These are phyloP conservation scores for Corythoichthys intestinalis DNA, from an alignment of 2,113 vertebrate genomes.

Conservation along the genomic window DNA sequence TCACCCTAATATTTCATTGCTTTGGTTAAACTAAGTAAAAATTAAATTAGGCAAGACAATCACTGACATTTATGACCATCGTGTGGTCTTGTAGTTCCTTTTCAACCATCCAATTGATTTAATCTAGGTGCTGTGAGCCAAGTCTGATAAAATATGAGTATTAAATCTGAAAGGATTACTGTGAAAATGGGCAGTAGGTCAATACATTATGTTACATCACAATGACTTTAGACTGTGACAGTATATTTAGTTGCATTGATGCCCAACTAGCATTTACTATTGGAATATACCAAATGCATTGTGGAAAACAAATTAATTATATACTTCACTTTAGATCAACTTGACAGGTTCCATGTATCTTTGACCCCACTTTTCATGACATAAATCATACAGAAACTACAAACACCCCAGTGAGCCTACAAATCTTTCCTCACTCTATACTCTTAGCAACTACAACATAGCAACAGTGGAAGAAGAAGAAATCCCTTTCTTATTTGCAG, in stretches of 20 bases:
- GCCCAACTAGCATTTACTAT: not conserved
- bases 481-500: slow-evolving; percentile 69
- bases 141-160: slow-evolving; percentile 63
- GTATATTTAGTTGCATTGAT: slow-evolving; percentile 28
- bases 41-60: slow-evolving; percentile 14
- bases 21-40: not conserved
- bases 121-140: slow-evolving; percentile 49
- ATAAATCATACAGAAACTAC: slow-evolving; percentile 8
- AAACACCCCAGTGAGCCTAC: slow-evolving; percentile 26
- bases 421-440: slow-evolving; percentile 30
- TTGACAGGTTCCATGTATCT: not conserved
- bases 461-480: slow-evolving; percentile 66
- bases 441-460: slow-evolving; percentile 68
- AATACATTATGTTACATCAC: slow-evolving; percentile 36
- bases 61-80: not conserved
- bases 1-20: not conserved
- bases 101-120: slow-evolving; percentile 38
- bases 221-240: slow-evolving; percentile 56
- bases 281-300: not conserved
- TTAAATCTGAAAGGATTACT: slow-evolving; percentile 69
- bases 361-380: slow-evolving; percentile 6
- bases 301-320: not conserved
- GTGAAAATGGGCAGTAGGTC: slow-evolving; percentile 50
- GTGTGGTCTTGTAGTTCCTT: slow-evolving; percentile 10
- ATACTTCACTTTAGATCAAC: not conserved